phyloP scores from a whole-genome alignment of 1,140 invertebrate genomes.

The Ceratoteleas bidentatus region DNA sequence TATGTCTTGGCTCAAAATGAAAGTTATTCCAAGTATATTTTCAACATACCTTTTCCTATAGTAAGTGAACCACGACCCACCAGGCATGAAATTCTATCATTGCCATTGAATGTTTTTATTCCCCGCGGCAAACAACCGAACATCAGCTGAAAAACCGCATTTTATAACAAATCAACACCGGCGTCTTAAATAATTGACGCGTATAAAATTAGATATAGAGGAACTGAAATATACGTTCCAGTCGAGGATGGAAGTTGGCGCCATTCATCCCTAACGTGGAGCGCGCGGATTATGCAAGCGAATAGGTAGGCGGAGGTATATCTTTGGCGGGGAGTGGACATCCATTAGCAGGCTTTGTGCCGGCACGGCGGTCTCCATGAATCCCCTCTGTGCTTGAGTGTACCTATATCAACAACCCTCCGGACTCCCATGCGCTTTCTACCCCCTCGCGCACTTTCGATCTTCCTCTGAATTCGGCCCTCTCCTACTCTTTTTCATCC shows the following conservation, averaged over 20 bases:
- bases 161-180: conserved; percentile 6
- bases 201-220: conserved; percentile 41
- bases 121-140: no score
- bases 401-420: conserved; percentile 66
- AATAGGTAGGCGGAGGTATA: conserved; percentile 68
- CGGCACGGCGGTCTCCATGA: conserved; percentile 64
- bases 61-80: no score
- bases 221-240: conserved; percentile 42
- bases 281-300: conserved; percentile 67
- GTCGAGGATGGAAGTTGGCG: conserved; percentile 52
- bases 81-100: no score
- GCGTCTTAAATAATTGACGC: conserved; percentile 31
- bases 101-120: no score
- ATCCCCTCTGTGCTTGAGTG: conserved; percentile 63
- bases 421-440: conserved; percentile 59
- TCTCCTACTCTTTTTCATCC: conserved; percentile 58
- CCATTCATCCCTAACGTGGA: conserved; percentile 63
- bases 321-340: conserved; percentile 73
- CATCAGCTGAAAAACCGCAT: not conserved
- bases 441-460: conserved; percentile 60
- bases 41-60: no score
- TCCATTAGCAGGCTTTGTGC: conserved; percentile 74
- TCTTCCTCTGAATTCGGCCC: conserved; percentile 63
- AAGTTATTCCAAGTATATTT: no score
- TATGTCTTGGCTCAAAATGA: no score